Evolutionary conservation across 2,113 vertebrate genomes (phyloP).

Genomic region (Stigmatopora argus): DNA sequence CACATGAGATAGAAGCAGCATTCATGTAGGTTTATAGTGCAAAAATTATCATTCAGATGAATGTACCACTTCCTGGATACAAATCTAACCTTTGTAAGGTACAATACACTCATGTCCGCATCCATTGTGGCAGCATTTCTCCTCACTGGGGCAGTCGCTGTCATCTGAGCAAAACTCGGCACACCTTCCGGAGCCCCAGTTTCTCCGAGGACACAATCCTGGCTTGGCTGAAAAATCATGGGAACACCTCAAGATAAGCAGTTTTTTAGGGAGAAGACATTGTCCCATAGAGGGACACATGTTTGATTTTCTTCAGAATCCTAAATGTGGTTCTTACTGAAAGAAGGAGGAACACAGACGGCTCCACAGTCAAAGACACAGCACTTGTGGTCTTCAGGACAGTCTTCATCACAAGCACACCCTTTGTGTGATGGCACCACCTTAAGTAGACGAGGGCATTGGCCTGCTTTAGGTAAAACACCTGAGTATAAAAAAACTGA

Average conservation of each 20-base stretch:
- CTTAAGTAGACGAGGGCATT: constrained; percentile 51
- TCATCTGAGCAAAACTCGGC: constrained; percentile 63
- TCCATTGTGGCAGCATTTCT: constrained; percentile 73
- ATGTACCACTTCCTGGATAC: not conserved
- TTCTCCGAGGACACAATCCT: constrained; percentile 46
- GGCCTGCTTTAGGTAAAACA: constrained; percentile 37
- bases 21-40: not conserved
- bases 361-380: constrained; percentile 57
- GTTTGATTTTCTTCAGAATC: constrained; percentile 2
- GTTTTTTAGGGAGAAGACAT: not conserved
- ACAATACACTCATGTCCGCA: constrained; percentile 66
- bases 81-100: constrained; percentile 62
- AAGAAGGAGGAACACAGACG: constrained; percentile 61
- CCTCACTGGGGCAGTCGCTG: constrained; percentile 54
- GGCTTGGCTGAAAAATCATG: constrained; percentile 51
- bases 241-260: not conserved
- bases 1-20: constrained; percentile 6
- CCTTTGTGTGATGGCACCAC: constrained; percentile 46
- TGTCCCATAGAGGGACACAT: not conserved
- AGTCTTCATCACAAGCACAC: constrained; percentile 57
- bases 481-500: constrained; percentile 6
- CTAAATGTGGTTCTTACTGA: constrained; percentile 43
- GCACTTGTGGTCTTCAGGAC: constrained; percentile 52
- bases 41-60: not conserved
- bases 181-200: constrained; percentile 52